Base-by-base conservation (phyloP, 2,797 vertebrate species). In the Anas acuta region DNA sequence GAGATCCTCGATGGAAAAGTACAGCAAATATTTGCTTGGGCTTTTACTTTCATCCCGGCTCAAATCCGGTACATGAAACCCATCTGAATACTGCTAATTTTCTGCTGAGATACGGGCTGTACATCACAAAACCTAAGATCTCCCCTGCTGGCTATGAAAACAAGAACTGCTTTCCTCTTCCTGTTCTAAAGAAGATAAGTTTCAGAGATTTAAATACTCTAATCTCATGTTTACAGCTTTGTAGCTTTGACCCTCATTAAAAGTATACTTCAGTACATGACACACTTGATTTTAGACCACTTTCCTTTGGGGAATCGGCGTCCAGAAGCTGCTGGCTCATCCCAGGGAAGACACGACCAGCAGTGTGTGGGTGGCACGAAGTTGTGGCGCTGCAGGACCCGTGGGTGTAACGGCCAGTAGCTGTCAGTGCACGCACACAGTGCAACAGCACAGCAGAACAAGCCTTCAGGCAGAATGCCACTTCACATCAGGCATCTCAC, bases 71-170 rank as follows among this genome's bases (percentile, higher is more conserved):
- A 89, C 47, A 90, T 7, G 53, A 93, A 87, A 72, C 86, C 64
- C 93, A 90, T 92, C 54, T 90, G 84, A 92, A 89, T 77, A 92
- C 39, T 80, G 53, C 35, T 87, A 54, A 95, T 95, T 94, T 94
- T 43, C 81, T 92, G 51, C 71, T 85, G 76, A 84, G 86, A 67
- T 25, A 35, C 22, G 39, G 57, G 90, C 64, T 25, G 57, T 69
- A 83, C 54, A 74, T 85, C 77, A 92, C 71, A 74, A 90, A 96
- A 77, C 2, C 13, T 3, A 84, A 83, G 28, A 83, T 90, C 67
- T 94, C 86, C 92, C 93, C 74, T 71, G 84, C 49, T 82, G 67
- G 57, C 90, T 67, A 54, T 74, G 71, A 89, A 71, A 90, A 58
- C 10, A 16, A 94, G 47, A 96, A 86, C 75, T 81, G 75, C 80